Conservation (phyloP, 92 coral and sea anemone genomes). For the Zoanthus gigantus region DNA sequence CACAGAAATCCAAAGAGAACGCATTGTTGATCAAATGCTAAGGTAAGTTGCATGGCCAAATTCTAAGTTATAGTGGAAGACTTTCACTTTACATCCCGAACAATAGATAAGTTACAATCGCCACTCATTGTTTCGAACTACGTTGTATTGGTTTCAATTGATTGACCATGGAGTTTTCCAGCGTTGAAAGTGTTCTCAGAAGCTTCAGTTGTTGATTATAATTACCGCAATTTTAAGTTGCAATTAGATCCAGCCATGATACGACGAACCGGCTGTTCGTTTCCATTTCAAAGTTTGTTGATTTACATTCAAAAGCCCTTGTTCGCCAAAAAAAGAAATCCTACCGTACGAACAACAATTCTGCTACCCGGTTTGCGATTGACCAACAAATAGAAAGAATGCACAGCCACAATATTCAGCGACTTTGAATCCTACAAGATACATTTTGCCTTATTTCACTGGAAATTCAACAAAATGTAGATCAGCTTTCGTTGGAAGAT, state of each 20-base stretch:
- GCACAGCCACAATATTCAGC: not conserved
- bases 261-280: not conserved
- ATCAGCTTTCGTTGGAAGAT: not conserved
- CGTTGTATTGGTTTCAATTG: not conserved
- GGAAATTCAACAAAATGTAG: not conserved
- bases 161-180: not conserved
- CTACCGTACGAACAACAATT: not conserved
- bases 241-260: conserved; percentile 10
- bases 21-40: conserved; percentile 79
- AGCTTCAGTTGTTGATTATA: not conserved
- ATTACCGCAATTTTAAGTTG: not conserved
- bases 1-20: conserved; percentile 59
- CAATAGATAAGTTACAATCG: not conserved
- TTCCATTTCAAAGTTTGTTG: not conserved
- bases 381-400: not conserved
- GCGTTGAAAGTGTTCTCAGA: not conserved
- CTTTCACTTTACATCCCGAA: not conserved
- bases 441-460: not conserved
- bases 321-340: not conserved
- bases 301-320: not conserved
- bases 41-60: conserved; percentile 62
- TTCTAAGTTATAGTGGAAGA: not conserved
- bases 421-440: not conserved
- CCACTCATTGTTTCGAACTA: conserved; percentile 6
- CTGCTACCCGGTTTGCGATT: not conserved